Conservation (phyloP, 2,888 invertebrate genomes). For the Trilocha varians region DNA sequence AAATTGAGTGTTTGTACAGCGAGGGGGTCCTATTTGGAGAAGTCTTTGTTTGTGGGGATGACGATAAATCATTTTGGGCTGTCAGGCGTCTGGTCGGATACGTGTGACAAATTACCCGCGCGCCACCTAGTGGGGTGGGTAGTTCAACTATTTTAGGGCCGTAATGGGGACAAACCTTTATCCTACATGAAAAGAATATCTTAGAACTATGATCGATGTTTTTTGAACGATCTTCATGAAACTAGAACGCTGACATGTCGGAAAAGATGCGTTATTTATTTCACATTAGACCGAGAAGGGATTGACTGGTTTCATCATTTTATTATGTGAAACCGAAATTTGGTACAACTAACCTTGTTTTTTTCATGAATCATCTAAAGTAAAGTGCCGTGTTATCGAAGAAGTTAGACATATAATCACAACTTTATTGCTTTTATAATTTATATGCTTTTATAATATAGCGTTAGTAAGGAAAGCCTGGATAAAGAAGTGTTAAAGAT, state of each 20-base stretch:
- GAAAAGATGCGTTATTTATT: background rate
- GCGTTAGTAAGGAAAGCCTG: too few relatives aligned
- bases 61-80: conserved; percentile 60
- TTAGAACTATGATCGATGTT: background rate
- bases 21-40: conserved; percentile 58
- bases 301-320: too few relatives aligned
- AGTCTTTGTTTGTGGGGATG: conserved; percentile 51
- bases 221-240: background rate
- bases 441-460: too few relatives aligned
- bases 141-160: conserved; percentile 33
- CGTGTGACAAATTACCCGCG: conserved; percentile 63
- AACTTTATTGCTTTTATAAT: too few relatives aligned
- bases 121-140: conserved; percentile 39
- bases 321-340: too few relatives aligned
- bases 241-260: background rate
- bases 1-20: conserved; percentile 60
- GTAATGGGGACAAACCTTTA: conserved; percentile 18
- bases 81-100: conserved; percentile 50
- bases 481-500: too few relatives aligned
- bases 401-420: too few relatives aligned
- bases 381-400: too few relatives aligned
- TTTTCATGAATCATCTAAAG: too few relatives aligned
- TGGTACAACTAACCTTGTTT: too few relatives aligned
- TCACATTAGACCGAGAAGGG: too few relatives aligned
- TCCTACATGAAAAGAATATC: conserved; percentile 1